phyloP scores from a whole-genome alignment of 2,113 vertebrate species.

The Myrmecophaga tridactyla region DNA sequence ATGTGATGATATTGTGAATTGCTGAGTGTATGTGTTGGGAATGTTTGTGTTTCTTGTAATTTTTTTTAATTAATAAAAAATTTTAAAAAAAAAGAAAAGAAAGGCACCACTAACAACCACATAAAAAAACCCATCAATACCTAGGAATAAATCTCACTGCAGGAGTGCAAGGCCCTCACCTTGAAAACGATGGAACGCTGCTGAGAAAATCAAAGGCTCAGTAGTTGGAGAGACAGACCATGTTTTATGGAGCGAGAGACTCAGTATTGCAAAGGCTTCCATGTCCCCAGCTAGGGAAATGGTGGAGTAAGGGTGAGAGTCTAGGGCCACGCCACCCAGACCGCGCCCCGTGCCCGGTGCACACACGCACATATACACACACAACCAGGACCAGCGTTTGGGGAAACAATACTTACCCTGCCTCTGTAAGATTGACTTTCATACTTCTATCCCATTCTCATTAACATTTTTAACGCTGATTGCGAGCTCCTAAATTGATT shows the following conservation, averaged over 20 bases:
- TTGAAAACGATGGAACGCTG: background rate
- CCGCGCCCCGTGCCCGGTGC: background rate
- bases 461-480: background rate
- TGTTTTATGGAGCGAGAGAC: no score
- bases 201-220: background rate
- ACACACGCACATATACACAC: background rate
- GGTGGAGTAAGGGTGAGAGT: background rate
- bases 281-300: no score
- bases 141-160: background rate
- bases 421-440: background rate
- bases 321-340: background rate
- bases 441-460: no score
- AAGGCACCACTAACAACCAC: background rate
- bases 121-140: background rate
- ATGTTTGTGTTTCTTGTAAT: no score
- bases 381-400: background rate
- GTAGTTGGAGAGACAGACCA: background rate
- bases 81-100: no score
- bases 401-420: background rate
- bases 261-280: no score
- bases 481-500: background rate
- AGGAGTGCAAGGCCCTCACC: background rate
- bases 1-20: no score
- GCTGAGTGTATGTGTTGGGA: no score
- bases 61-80: no score